phyloP scores from a whole-genome alignment of 1,140 invertebrate species.

The Gryllus bimaculatus region DNA sequence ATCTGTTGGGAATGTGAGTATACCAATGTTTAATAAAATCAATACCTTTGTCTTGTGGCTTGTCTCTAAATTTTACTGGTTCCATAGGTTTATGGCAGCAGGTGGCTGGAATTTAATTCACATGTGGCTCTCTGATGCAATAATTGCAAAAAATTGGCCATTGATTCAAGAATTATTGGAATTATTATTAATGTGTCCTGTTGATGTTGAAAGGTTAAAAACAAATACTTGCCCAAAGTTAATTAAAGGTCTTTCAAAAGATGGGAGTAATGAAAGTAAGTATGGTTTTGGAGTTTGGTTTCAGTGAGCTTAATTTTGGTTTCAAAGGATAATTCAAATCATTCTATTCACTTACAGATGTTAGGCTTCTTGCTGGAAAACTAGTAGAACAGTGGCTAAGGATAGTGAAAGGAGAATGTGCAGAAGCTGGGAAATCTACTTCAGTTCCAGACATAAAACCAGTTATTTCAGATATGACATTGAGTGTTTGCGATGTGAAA shows the following conservation, averaged over 20 bases:
- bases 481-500: neutral
- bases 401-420: constrained; percentile 59
- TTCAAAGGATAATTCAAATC: neutral
- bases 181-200: constrained; percentile 71
- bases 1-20: constrained; percentile 68
- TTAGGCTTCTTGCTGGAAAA: constrained; percentile 60
- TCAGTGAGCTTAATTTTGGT: neutral
- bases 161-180: constrained; percentile 76
- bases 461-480: neutral
- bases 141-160: constrained; percentile 71
- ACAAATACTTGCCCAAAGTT: constrained; percentile 84
- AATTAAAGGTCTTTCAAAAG: constrained; percentile 79
- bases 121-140: constrained; percentile 78
- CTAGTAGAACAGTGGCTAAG: constrained; percentile 87
- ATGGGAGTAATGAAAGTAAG: constrained; percentile 65
- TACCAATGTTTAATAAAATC: constrained; percentile 7
- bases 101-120: constrained; percentile 85
- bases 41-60: neutral
- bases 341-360: constrained; percentile 41
- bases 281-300: constrained; percentile 9
- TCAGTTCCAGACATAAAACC: neutral
- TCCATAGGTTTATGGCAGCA: constrained; percentile 73
- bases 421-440: constrained; percentile 18
- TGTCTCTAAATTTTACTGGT: constrained; percentile 41
- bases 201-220: constrained; percentile 80